These are phyloP conservation scores for Tetrao urogallus DNA, from an alignment of 2,113 vertebrate genomes.

Conservation along the genomic window DNA sequence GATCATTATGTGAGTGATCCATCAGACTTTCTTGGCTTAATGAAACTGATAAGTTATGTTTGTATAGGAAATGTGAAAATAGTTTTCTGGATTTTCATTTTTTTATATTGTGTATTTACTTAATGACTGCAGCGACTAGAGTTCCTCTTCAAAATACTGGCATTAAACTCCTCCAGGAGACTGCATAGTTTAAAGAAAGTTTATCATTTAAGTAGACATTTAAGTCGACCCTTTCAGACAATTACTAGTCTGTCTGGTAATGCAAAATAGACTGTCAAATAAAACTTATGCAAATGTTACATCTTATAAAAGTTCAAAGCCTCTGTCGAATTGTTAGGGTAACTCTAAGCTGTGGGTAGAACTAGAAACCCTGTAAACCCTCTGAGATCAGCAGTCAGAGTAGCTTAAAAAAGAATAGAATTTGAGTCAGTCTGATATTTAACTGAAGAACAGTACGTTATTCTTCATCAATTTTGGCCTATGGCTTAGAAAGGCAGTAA, in stretches of 20 bases:
- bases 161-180: neutral
- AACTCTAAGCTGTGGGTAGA: neutral
- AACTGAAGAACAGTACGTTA: neutral
- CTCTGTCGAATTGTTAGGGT: neutral
- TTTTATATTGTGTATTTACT: neutral
- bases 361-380: neutral
- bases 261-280: neutral
- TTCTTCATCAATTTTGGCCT: neutral
- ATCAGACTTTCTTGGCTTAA: neutral
- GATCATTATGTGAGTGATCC: neutral
- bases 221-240: neutral
- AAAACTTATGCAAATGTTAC: neutral
- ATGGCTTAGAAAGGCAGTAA: neutral
- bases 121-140: neutral
- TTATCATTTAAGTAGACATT: neutral
- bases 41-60: neutral
- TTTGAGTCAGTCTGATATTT: neutral
- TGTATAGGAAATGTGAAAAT: neutral
- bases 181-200: neutral
- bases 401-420: neutral
- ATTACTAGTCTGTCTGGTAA: neutral
- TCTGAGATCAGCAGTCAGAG: neutral
- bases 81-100: neutral
- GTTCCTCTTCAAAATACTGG: neutral
- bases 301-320: neutral